These are phyloP conservation scores for crab-eating macaque (Macaca fascicularis) DNA, from an alignment of 2,113 vertebrate species.

Conservation along the genomic window T2T-MFA8v1.1 NC_088380.1:710001-710500, in stretches of 20 bases:
- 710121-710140: background rate
- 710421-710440: background rate
- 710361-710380: background rate
- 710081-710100: background rate
- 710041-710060: fast-evolving
- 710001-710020: background rate
- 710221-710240: too few species aligned
- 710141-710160: background rate
- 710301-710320: background rate
- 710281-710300: background rate
- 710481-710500: background rate
- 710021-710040: fast-evolving
- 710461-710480: fast-evolving
- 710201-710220: background rate
- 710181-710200: background rate
- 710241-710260: background rate
- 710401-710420: background rate
- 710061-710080: background rate
- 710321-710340: background rate
- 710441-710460: fast-evolving
- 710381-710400: background rate
- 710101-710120: background rate
- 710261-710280: background rate
- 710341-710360: background rate
- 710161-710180: background rate